Percentiles rank a stretch among this genome's conserved stretches.
These are phyloP conservation scores for Melanotaenia duboulayi DNA, from an alignment of 2,113 vertebrate species.

Conservation along the genomic window DNA sequence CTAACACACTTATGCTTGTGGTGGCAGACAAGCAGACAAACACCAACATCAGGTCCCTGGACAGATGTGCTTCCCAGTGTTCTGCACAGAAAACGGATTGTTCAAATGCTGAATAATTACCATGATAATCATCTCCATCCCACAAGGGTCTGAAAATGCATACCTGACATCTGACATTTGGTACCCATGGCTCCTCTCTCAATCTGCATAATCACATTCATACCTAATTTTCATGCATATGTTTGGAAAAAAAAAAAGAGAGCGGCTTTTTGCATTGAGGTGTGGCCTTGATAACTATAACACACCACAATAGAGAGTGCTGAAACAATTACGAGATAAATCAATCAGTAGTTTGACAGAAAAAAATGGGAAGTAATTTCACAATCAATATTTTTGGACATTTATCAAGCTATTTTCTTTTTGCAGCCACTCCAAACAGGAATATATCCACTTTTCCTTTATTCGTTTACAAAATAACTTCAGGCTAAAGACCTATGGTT, in stretches of 20 bases:
- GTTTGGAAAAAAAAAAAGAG: constrained; percentile 46
- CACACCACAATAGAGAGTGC: constrained; percentile 8
- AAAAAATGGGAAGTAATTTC: not conserved
- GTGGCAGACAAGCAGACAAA: constrained; percentile 75
- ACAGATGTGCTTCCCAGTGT: constrained; percentile 71
- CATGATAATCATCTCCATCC: constrained; percentile 81
- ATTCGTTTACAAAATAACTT: constrained; percentile 9
- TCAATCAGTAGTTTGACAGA: not conserved
- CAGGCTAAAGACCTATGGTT: not conserved
- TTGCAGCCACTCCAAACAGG: not conserved
- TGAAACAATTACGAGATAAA: not conserved
- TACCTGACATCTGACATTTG: constrained; percentile 81
- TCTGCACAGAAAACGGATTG: constrained; percentile 68
- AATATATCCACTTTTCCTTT: not conserved
- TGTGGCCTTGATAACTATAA: constrained; percentile 22
- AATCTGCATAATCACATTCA: constrained; percentile 81
- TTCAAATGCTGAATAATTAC: constrained; percentile 83
- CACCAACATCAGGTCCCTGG: constrained; percentile 69
- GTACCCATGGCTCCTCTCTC: constrained; percentile 75
- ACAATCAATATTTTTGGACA: not conserved
- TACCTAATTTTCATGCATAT: constrained; percentile 71
- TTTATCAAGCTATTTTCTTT: not conserved
- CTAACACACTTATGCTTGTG: constrained; percentile 60
- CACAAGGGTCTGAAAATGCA: constrained; percentile 77
- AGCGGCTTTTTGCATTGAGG: constrained; percentile 45